These are phyloP conservation scores for Phytoseiulus persimilis DNA, from an alignment of 2,888 invertebrate species.

Conservation along the genomic window DNA sequence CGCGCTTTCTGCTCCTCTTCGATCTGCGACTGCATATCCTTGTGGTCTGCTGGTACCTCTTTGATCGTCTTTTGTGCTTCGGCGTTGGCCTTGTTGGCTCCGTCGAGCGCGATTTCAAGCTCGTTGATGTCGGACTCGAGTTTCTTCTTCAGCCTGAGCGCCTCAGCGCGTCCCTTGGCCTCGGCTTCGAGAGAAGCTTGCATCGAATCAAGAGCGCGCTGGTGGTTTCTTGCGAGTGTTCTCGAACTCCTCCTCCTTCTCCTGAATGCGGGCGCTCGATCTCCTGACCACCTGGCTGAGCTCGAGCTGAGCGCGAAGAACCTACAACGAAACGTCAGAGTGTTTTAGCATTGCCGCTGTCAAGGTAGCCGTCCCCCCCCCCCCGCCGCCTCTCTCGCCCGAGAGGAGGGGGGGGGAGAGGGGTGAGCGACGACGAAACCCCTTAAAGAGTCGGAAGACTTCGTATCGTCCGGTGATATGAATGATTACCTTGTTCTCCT, in stretches of 20 bases:
- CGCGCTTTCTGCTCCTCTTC: conserved; percentile 97
- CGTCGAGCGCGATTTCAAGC: conserved; percentile 95
- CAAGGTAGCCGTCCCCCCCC: too few species aligned
- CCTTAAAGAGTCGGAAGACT: too few species aligned
- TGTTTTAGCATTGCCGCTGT: too few species aligned
- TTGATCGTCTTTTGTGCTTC: conserved; percentile 99
- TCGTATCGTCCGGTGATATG: neutral
- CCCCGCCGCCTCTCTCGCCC: too few species aligned
- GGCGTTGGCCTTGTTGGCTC: conserved; percentile 96
- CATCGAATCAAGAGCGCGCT: conserved; percentile 98
- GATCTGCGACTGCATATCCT: conserved; percentile 86
- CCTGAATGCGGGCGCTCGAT: conserved; percentile 98
- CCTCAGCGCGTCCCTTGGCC: conserved; percentile 99
- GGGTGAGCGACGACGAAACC: neutral
- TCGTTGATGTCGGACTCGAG: conserved; percentile 99
- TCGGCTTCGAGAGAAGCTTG: conserved; percentile 99
- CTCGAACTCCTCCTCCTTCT: conserved; percentile 99
- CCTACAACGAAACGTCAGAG: neutral
- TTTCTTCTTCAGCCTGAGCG: conserved; percentile 99
- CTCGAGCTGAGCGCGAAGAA: conserved; percentile 86
- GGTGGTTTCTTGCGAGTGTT: conserved; percentile 99
- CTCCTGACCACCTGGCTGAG: conserved; percentile 97
- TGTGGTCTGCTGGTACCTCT: conserved; percentile 94
- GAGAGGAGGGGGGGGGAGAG: too few species aligned
- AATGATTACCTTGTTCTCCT: conserved; percentile 80